Percentiles rank a stretch among this genome's conserved stretches.
Conservation (phyloP, 1,140 invertebrate genomes). For the Helicoverpa armigera region DNA sequence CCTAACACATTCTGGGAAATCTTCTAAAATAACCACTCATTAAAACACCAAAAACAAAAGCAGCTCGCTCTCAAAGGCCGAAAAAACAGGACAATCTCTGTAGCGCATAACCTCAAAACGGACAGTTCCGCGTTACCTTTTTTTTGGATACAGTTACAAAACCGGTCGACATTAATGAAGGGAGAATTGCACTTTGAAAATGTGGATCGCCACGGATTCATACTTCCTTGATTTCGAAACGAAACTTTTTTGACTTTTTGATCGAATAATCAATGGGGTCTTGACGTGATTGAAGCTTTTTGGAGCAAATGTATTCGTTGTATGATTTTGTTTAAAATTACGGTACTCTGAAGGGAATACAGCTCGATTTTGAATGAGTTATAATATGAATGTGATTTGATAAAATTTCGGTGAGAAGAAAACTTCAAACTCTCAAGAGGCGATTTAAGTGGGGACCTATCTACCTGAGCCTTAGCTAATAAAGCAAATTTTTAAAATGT, state of each 20-base stretch:
- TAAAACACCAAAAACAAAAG: not conserved
- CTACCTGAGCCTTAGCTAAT: no score
- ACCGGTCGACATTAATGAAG: constrained; percentile 7
- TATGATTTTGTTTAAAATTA: not conserved
- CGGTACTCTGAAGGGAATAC: not conserved
- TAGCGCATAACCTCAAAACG: not conserved
- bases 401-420: not conserved
- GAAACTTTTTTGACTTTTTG: not conserved
- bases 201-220: not conserved
- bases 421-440: no score
- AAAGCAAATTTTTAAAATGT: no score
- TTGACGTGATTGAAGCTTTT: not conserved
- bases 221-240: not conserved
- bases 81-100: not conserved
- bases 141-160: constrained; percentile 19
- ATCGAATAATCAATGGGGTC: not conserved
- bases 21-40: not conserved
- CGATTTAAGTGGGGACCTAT: no score
- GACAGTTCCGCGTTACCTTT: not conserved
- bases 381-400: not conserved
- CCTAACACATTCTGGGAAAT: no score
- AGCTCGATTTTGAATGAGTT: not conserved
- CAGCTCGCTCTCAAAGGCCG: not conserved
- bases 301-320: not conserved
- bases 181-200: not conserved